Base-by-base conservation (phyloP, 2,888 invertebrate species). In the Crocallis elinguaria region DNA sequence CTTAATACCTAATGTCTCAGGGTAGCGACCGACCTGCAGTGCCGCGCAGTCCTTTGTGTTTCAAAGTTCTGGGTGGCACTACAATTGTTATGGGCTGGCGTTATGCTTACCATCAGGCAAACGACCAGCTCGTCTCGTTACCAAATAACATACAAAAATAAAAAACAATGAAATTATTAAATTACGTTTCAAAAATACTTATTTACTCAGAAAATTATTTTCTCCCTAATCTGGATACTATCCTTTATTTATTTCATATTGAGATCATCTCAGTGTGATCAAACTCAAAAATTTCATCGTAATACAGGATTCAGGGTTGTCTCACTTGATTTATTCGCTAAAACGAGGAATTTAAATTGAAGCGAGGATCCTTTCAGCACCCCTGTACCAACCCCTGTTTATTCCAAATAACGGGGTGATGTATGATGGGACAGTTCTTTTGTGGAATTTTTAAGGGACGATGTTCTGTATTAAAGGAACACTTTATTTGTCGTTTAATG, bases 261-360 rank as follows among this genome's bases (percentile, higher is more conserved):
- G 9, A n/a, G 9, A n/a, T n/a, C 17, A 3, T 8, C 30, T 43
- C 29, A 23, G 12, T 32, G 21, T 12, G 11, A 21, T 33, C 45
- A 23, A 14, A 30, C 45, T 45, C 16, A 30, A 13, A 12, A 37
- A 49, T 39, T 43, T 23, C 23, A 19, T 9, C 42, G 32, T 48
- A 27, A 44, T 32, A 13, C 35, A 11, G 35, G 37, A 50, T 37
- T 37, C 42, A 48, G 29, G 42, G 53, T 36, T 46, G 45, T 46
- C 43, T 44, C 52, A 42, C 48, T 56, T 61, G 61, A 64, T 64
- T 61, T 64, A 64, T 64, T 41, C 50, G 27, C 37, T 37, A 46
- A 49, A 49, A 43, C 50, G 49, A 35, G 50, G 61, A 48, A 59
- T 61, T 62, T 59, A 61, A 64, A 64, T 59, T 57, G 57, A 61